Percentiles rank a stretch among this genome's conserved stretches.
These are phyloP conservation scores for Hippopotamus amphibius DNA, from an alignment of 2,113 vertebrate genomes.

Conservation along the genomic window DNA sequence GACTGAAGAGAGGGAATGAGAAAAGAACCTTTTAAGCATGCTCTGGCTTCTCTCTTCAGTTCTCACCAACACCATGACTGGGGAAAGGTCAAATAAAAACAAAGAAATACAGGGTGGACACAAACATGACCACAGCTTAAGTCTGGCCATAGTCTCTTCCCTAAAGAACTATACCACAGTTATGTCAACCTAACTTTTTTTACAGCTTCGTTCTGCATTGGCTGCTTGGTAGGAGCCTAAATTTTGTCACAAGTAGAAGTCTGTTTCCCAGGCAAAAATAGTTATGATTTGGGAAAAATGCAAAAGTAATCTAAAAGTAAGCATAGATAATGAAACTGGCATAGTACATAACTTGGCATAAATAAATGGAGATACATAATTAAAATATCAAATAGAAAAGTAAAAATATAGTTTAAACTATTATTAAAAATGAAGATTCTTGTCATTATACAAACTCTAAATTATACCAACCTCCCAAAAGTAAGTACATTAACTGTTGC, in stretches of 20 bases:
- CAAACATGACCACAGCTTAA: background rate
- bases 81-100: constrained; percentile 44
- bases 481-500: background rate
- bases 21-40: background rate
- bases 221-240: background rate
- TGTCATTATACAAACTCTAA: constrained; percentile 1
- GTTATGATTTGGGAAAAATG: background rate
- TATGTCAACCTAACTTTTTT: background rate
- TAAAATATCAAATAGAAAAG: constrained; percentile 36
- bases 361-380: constrained; percentile 12
- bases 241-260: background rate
- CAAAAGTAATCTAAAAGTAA: constrained; percentile 14
- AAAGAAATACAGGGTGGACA: background rate
- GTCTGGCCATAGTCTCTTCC: constrained; percentile 5
- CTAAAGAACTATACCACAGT: background rate
- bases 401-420: background rate
- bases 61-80: background rate
- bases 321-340: background rate
- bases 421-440: background rate
- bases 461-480: constrained; percentile 10
- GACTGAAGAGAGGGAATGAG: constrained; percentile 5
- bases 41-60: background rate
- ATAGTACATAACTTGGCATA: background rate
- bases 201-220: background rate
- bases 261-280: constrained; percentile 27